phyloP scores from a whole-genome alignment of 1,140 invertebrate species.

The Bemisia tabaci region DNA sequence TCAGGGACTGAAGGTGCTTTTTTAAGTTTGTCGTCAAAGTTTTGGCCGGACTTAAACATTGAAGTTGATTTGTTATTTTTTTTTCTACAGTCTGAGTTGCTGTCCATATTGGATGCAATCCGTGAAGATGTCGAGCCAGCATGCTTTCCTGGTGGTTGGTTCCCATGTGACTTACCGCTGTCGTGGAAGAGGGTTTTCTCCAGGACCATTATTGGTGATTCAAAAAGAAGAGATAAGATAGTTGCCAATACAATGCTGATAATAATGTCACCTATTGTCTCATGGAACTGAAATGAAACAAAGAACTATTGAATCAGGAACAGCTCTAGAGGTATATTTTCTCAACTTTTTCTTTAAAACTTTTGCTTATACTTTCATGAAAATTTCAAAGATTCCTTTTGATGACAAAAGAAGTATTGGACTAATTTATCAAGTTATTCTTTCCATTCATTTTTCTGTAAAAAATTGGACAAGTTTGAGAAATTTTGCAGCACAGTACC shows the following conservation, averaged over 20 bases:
- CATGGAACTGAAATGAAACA: conserved; percentile 13
- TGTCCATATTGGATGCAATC: background rate
- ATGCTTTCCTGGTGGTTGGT: background rate
- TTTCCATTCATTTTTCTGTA: no score
- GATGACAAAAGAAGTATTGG: no score
- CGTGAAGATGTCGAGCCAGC: background rate
- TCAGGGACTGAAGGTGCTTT: background rate
- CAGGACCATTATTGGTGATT: conserved; percentile 17
- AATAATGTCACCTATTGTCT: conserved; percentile 15
- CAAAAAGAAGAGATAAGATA: conserved; percentile 12
- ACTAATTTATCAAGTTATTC: no score
- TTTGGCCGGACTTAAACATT: background rate
- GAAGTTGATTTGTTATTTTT: background rate
- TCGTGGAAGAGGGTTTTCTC: conserved; percentile 16
- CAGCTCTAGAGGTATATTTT: background rate
- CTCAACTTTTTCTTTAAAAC: no score
- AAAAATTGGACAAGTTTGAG: no score
- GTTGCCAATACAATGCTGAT: conserved; percentile 10
- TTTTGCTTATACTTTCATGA: no score
- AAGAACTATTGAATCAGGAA: background rate
- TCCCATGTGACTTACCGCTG: conserved; percentile 2
- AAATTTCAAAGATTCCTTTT: no score
- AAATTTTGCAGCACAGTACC: no score
- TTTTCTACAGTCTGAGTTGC: background rate
- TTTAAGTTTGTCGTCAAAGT: background rate